Evolutionary conservation across 2,113 vertebrate genomes (phyloP).

Genomic region (Panthera tigris): DNA sequence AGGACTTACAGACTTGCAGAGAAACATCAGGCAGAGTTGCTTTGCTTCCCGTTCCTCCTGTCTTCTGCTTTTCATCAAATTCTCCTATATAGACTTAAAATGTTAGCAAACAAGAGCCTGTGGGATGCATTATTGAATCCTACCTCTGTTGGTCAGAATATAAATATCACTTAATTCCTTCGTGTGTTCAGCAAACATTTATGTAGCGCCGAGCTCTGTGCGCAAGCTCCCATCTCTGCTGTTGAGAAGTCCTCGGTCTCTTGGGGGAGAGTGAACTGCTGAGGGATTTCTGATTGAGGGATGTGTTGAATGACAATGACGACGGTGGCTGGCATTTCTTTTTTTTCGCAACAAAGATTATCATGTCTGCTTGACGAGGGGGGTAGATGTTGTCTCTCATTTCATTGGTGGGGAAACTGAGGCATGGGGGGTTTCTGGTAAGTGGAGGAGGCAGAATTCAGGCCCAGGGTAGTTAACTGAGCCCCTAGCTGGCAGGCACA

Average conservation of each 20-base stretch:
- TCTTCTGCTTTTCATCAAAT: not conserved
- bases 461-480: not conserved
- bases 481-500: not conserved
- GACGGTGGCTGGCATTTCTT: not conserved
- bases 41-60: not conserved
- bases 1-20: not conserved
- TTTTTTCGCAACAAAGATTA: not conserved
- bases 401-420: not conserved
- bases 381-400: not conserved
- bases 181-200: not conserved
- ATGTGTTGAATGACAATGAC: not conserved
- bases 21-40: not conserved
- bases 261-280: not conserved
- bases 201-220: not conserved
- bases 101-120: slow-evolving; percentile 27
- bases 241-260: not conserved
- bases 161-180: slow-evolving; percentile 49
- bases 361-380: not conserved
- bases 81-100: slow-evolving; percentile 15
- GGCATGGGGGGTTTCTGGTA: not conserved
- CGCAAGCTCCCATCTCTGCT: not conserved
- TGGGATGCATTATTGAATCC: slow-evolving; percentile 1
- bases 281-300: not conserved
- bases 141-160: not conserved
- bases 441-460: not conserved